A percentile compares a stretch with the other conserved stretches of the same genome.
Evolutionary conservation across 1,140 invertebrate genomes (phyloP).

Genomic region (Aphelenchoides besseyi): DNA sequence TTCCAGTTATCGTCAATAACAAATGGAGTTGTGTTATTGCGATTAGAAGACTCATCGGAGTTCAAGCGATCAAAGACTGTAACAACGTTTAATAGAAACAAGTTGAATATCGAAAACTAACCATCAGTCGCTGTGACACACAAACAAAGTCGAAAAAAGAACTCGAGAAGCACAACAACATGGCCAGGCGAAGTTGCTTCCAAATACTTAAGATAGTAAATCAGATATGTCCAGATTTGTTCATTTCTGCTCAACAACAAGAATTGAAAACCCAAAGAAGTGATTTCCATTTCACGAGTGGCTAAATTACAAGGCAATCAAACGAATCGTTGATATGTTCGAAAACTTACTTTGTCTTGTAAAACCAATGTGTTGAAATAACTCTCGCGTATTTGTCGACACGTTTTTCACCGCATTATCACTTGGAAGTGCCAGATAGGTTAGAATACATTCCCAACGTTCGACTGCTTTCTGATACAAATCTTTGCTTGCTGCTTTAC

Average conservation of each 20-base stretch:
- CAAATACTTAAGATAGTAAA: slow-evolving; percentile 38
- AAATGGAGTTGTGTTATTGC: slow-evolving; percentile 9
- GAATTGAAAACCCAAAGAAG: slow-evolving; percentile 45
- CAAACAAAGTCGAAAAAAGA: slow-evolving; percentile 30
- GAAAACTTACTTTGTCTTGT: slow-evolving; percentile 30
- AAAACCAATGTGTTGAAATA: slow-evolving; percentile 45
- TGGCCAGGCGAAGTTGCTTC: slow-evolving; percentile 17
- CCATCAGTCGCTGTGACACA: slow-evolving; percentile 27
- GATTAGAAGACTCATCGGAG: neutral
- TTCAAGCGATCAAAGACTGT: neutral
- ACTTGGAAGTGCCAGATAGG: slow-evolving; percentile 46
- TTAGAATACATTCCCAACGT: slow-evolving; percentile 42
- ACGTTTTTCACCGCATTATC: slow-evolving; percentile 34
- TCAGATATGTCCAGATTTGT: slow-evolving; percentile 51
- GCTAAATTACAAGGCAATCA: slow-evolving; percentile 28
- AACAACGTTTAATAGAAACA: too few relatives aligned
- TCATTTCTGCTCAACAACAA: slow-evolving; percentile 36
- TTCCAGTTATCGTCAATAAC: slow-evolving; percentile 31
- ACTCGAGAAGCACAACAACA: slow-evolving; percentile 29
- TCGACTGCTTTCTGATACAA: slow-evolving; percentile 37
- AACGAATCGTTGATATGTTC: slow-evolving; percentile 5
- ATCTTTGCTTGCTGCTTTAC: slow-evolving; percentile 38
- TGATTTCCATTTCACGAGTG: slow-evolving; percentile 33
- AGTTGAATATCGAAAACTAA: slow-evolving; percentile 3
- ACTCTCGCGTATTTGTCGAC: slow-evolving; percentile 30